Evolutionary conservation across 2,888 invertebrate genomes (phyloP), one percentile per base, ranked within the genome.

Genomic region (Sericinus montela): DNA sequence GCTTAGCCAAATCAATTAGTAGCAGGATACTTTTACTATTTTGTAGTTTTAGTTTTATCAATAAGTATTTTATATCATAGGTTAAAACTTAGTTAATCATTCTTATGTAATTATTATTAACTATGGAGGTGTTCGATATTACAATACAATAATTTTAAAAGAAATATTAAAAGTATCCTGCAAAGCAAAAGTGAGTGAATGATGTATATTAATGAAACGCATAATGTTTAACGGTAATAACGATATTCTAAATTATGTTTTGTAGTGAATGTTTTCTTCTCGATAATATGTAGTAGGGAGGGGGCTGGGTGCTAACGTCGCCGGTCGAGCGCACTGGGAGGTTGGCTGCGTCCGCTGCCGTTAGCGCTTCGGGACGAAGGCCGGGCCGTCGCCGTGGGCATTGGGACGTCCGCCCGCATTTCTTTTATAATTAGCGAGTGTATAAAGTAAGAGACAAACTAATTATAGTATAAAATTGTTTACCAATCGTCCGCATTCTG

Each of bases 381-480:
- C 25, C 25, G 19, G 4, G 16, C 36, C 3, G 36, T 36, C 19
- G 19, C 9, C 19, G 36, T 19, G 15, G 14, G 30, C 23, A 13
- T 14, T 6, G 39, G 14, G 32, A 32, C 11, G 30, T 55, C 49
- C 59, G 63, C 65, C 62, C 63, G 32, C 52, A 42, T 63, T 72
- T 74, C 56, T 61, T 68, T 75, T 69, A 60, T 73, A 72, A 68
- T 63, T 82, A 83, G 83, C 70, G 78, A 75, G 76, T 75, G 72
- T 72, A 65, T 65, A 73, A 72, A 59, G 58, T 82, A 81, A 84
- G 79, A 65, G 67, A 82, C 74, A 83, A 85, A 85, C 82, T 83
- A 86, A 84, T 80, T 77, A 80, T 86, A 85, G 83, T 80, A 81
- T 85, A 80, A 80, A 85, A 81, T 86, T 85, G 85, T 84, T 87